Base-by-base conservation (phyloP, 1,140 invertebrate species). In the Lasaia peninsularis region DNA sequence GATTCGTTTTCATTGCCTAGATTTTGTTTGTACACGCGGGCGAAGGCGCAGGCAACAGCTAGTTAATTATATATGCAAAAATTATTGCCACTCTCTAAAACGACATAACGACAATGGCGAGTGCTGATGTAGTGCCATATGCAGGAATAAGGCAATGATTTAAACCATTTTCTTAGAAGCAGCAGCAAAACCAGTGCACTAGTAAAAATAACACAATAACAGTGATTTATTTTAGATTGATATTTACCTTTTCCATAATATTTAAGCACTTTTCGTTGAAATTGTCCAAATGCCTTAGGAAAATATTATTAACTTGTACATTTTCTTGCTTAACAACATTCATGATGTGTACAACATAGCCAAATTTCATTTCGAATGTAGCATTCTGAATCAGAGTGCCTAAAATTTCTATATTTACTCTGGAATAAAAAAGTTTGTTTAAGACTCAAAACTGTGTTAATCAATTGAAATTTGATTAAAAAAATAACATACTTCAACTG, bases 351-450 rank as follows among this genome's bases (percentile, higher is more conserved):
- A 92, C 69, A 16, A 96, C 80, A 73, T 94, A 96, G 0, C 71
- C 54, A 75, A 95, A 95, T 49, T 95, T 89, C 9, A 72, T 81
- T 16, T 80, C 72, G 5, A 61, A 64, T 63, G 91, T 92, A 5
- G 93, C 94, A 66, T 92, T 91, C 1, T 86, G 80, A 2, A 96
- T 60, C 75, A 97, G 89, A 12, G 93, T 90, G 14, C 93, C 93
- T 21, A 96, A 75, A 37, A 97, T 94, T 81, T 93, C 89, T 56
- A 90, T 84, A 83, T 96, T 96, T 40, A 95, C 88, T 58, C 91
- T 92, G 70, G 75, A 90, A 91, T 49, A 53, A 57, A 50, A 51
- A 49, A 18, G 34, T 32, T 48, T 24, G 40, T n/a, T 6, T 50
- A 20, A 6, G 6, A 50, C 20, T 20, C 3, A 32, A 32, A 31